Conservation (phyloP, 2,888 invertebrate genomes). For the Thecophora atra region DNA sequence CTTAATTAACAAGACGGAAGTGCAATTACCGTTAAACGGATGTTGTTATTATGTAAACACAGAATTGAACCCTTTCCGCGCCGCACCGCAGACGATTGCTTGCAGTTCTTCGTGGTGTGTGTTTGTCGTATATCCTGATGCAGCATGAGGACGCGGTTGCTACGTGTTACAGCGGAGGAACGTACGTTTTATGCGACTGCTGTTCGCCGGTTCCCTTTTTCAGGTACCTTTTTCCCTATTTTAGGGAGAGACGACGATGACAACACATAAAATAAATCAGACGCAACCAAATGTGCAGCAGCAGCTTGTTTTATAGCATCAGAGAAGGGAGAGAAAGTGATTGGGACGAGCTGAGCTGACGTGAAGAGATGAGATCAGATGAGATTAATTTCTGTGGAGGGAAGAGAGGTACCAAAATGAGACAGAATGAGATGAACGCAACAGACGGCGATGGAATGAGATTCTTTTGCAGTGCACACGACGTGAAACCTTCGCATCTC, state of each 20-base stretch:
- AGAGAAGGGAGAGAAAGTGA: constrained; percentile 10
- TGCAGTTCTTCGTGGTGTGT: not conserved
- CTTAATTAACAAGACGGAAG: constrained; percentile 34
- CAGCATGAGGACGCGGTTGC: constrained; percentile 12
- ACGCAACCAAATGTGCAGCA: constrained; percentile 24
- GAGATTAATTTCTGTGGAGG: not conserved
- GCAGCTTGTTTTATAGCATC: not conserved
- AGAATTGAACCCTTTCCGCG: constrained; percentile 18
- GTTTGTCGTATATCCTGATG: not conserved
- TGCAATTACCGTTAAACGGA: constrained; percentile 35
- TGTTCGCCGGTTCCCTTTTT: not conserved
- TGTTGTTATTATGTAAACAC: constrained; percentile 33
- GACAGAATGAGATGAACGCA: too few species aligned
- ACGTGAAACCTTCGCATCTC: too few species aligned
- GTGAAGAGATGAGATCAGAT: constrained; percentile 1
- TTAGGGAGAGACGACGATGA: not conserved
- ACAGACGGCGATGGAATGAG: too few species aligned
- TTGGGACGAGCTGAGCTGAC: not conserved
- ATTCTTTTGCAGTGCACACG: too few species aligned
- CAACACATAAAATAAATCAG: constrained; percentile 27
- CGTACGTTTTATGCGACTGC: not conserved
- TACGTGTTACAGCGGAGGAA: not conserved
- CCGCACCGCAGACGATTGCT: not conserved
- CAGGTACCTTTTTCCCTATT: not conserved
- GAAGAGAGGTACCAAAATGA: not conserved